Conservation (phyloP, 2,113 vertebrate genomes). For the Pterocles burchelli region DNA sequence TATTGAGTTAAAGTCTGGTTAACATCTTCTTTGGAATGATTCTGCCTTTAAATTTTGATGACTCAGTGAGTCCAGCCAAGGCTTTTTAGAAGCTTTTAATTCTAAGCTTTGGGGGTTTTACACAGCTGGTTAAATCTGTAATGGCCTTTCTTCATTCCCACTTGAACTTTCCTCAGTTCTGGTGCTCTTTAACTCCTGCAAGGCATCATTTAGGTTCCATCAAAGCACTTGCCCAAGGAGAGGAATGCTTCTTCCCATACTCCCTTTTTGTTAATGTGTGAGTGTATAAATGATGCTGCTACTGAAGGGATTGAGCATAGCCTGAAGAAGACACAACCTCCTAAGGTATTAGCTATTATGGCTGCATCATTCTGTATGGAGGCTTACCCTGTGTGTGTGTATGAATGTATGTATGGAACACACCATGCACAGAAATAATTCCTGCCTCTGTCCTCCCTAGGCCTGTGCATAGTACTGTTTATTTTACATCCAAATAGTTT, state of each 20-base stretch:
- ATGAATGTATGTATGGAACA: neutral
- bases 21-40: constrained; percentile 38
- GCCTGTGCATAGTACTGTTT: neutral
- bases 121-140: constrained; percentile 45
- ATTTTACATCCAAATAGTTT: neutral
- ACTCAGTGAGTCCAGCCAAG: constrained; percentile 39
- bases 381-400: neutral
- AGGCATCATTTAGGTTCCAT: neutral
- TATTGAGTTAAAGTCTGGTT: constrained; percentile 42
- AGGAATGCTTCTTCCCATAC: neutral
- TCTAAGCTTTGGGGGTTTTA: constrained; percentile 50
- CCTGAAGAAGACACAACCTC: neutral
- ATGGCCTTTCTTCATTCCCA: constrained; percentile 26
- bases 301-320: neutral
- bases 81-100: constrained; percentile 64
- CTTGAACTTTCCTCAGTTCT: constrained; percentile 50
- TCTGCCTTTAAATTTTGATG: constrained; percentile 68
- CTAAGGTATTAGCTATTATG: neutral
- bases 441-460: neutral
- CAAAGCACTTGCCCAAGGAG: neutral
- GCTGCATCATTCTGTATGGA: neutral
- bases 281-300: neutral
- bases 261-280: neutral
- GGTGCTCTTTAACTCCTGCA: constrained; percentile 22
- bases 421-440: fast-evolving